Percentiles rank a stretch among this genome's conserved stretches.
phyloP scores from a whole-genome alignment of 2,113 vertebrate species.

The Mirza zaza region DNA sequence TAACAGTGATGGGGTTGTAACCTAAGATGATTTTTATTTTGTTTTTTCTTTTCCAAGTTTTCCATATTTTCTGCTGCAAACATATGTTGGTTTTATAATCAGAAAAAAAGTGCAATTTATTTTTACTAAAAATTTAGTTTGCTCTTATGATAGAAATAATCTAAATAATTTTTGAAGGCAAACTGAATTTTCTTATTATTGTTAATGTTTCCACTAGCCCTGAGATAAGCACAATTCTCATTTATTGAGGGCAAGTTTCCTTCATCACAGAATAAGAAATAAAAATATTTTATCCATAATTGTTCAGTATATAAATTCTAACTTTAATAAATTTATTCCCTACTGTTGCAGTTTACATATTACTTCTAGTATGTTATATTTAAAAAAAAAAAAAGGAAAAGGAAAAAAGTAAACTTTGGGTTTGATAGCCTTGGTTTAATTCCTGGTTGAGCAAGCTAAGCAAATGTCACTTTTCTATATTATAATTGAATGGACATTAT shows the following conservation, averaged over 20 bases:
- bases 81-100: conserved; percentile 25
- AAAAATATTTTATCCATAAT: neutral
- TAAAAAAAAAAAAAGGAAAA: neutral
- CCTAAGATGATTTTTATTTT: conserved; percentile 6
- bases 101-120: neutral
- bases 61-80: neutral
- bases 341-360: neutral
- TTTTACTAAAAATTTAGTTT: neutral
- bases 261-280: neutral
- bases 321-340: neutral
- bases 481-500: neutral
- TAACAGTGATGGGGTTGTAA: neutral
- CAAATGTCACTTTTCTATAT: neutral
- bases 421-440: neutral
- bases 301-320: neutral
- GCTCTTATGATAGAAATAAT: neutral
- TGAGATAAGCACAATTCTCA: neutral
- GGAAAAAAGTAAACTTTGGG: neutral
- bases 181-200: neutral
- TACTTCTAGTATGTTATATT: neutral
- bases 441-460: neutral
- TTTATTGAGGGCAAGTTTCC: neutral
- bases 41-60: neutral
- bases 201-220: neutral
- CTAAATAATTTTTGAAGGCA: neutral